These are phyloP conservation scores for Pogonomyrmex barbatus DNA, from an alignment of 1,140 invertebrate species.

Conservation along the genomic window DNA sequence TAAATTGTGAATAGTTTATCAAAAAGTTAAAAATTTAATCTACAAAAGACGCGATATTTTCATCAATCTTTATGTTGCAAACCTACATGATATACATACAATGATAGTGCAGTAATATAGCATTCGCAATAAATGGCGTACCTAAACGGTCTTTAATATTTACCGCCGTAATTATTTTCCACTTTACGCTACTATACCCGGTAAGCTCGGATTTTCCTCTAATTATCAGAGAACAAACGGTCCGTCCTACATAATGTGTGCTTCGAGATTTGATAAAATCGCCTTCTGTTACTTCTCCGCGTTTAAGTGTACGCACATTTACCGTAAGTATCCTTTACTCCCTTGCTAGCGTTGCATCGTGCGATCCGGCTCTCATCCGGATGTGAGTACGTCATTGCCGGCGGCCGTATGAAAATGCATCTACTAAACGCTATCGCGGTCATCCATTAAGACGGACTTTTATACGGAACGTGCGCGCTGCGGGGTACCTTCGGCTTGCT, in stretches of 20 bases:
- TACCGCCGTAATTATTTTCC: conserved; percentile 50
- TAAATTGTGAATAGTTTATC: neutral
- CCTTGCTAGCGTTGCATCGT: neutral
- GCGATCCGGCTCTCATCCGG: conserved; percentile 27
- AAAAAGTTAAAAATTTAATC: neutral
- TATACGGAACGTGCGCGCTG: conserved; percentile 71
- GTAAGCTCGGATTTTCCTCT: conserved; percentile 23
- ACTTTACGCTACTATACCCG: conserved; percentile 32
- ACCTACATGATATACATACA: neutral
- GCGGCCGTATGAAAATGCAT: conserved; percentile 68
- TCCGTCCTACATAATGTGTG: neutral
- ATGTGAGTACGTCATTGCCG: conserved; percentile 46
- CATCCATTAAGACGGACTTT: conserved; percentile 70
- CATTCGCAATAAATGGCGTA: conserved; percentile 29
- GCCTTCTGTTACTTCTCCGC: neutral
- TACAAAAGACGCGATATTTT: neutral
- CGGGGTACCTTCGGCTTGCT: conserved; percentile 68
- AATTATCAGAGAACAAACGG: conserved; percentile 41
- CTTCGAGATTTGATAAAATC: conserved; percentile 51
- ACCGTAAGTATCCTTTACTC: neutral
- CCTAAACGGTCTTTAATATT: conserved; percentile 48
- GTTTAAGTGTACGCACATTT: conserved; percentile 16
- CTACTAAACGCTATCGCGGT: conserved; percentile 65
- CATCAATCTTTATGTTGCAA: neutral
- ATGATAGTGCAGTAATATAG: neutral